These are phyloP conservation scores for Drosophila bifasciata DNA, from an alignment of 1,140 invertebrate species.

Conservation along the genomic window DNA sequence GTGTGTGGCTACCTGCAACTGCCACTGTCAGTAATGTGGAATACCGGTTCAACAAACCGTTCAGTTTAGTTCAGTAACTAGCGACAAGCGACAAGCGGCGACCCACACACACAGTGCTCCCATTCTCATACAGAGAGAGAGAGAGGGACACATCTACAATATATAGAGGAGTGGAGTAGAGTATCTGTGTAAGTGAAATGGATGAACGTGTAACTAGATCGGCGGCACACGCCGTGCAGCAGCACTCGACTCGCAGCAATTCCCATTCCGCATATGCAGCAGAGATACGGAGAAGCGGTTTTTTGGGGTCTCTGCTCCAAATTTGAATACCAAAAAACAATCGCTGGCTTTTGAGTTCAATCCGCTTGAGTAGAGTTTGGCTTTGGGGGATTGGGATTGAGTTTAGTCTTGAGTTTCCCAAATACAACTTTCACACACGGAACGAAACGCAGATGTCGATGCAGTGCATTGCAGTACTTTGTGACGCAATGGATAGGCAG, in stretches of 20 bases:
- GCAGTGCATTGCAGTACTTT: conserved; percentile 32
- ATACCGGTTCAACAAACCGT: conserved; percentile 65
- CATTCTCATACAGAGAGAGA: conserved; percentile 59
- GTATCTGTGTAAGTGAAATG: background rate
- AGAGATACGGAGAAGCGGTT: conserved; percentile 1
- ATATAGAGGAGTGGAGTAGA: no score
- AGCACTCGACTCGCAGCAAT: conserved; percentile 2
- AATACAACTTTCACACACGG: conserved; percentile 76
- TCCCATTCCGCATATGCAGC: conserved; percentile 2
- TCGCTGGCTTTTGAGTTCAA: conserved; percentile 21
- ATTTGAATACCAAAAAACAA: conserved; percentile 64
- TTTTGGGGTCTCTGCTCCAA: conserved; percentile 50
- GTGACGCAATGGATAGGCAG: conserved; percentile 36
- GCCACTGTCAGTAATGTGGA: conserved; percentile 28
- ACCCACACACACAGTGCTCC: conserved; percentile 59
- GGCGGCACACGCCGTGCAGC: background rate
- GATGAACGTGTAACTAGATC: conserved; percentile 2
- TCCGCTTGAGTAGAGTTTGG: conserved; percentile 17
- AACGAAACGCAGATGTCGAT: conserved; percentile 11
- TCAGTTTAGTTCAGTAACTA: no score
- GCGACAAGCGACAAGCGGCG: conserved; percentile 13
- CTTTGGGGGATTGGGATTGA: background rate
- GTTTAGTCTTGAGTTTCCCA: conserved; percentile 5
- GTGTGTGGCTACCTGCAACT: conserved; percentile 37
- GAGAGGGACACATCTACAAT: conserved; percentile 6